A percentile compares a stretch with the other conserved stretches of the same genome.
These are phyloP conservation scores for Leucophenga maculata DNA, from an alignment of 2,888 invertebrate genomes.

Conservation along the genomic window DNA sequence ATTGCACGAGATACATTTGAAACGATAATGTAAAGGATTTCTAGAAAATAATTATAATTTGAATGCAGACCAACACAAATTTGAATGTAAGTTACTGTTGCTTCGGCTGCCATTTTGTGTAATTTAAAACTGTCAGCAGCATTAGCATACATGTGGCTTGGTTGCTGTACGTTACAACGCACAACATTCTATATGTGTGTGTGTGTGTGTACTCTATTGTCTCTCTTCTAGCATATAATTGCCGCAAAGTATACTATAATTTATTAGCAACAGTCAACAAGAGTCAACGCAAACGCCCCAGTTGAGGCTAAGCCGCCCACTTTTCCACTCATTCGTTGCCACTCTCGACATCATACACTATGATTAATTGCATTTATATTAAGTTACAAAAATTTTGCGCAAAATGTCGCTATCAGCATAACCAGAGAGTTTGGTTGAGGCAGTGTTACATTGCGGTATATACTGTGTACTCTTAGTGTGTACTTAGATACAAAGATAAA, in stretches of 20 bases:
- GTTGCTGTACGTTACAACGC: background rate
- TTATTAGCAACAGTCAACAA: slow-evolving; percentile 63
- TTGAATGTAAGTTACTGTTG: slow-evolving; percentile 36
- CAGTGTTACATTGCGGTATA: too few relatives aligned
- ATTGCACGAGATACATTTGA: background rate
- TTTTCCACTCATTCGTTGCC: background rate
- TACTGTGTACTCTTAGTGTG: too few relatives aligned
- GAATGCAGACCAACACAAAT: background rate
- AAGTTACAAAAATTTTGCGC: slow-evolving; percentile 55
- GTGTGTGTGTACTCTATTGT: too few relatives aligned
- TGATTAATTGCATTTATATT: slow-evolving; percentile 64
- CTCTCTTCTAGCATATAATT: slow-evolving; percentile 55
- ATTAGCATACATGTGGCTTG: slow-evolving; percentile 31
- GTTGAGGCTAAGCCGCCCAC: slow-evolving; percentile 13
- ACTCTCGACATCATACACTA: slow-evolving; percentile 41
- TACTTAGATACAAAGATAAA: too few relatives aligned
- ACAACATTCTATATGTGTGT: slow-evolving; percentile 3
- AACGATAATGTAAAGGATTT: background rate
- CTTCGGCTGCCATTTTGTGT: slow-evolving; percentile 50
- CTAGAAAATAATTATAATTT: slow-evolving; percentile 12
- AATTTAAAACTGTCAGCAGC: slow-evolving; percentile 65
- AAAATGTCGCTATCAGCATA: slow-evolving; percentile 28
- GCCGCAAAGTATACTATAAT: slow-evolving; percentile 48
- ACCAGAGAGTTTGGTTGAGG: too few relatives aligned
- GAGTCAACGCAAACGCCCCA: slow-evolving; percentile 10